A percentile compares a stretch with the other conserved stretches of the same genome.
phyloP scores from a whole-genome alignment of 2,888 invertebrate species.

The Strigamia maritima region DNA sequence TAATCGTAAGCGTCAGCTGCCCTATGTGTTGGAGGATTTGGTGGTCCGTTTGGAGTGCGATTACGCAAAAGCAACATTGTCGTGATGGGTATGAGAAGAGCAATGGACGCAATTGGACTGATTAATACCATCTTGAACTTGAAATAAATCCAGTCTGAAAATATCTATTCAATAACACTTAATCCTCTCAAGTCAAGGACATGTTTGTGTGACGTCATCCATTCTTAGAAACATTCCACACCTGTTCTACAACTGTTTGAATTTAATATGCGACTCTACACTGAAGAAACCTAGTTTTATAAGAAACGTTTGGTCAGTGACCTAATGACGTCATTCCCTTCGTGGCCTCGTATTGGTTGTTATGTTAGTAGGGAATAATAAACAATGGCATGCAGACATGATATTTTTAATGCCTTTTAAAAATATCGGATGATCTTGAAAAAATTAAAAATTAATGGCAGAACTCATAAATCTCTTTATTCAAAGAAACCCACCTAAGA shows the following conservation, averaged over 20 bases:
- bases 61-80: constrained; percentile 21
- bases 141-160: neutral
- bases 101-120: constrained; percentile 31
- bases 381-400: neutral
- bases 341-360: neutral
- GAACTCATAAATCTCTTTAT: no score
- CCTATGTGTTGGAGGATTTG: neutral
- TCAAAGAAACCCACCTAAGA: no score
- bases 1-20: constrained; percentile 34
- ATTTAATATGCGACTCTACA: neutral
- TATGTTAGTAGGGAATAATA: neutral
- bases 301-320: constrained; percentile 1
- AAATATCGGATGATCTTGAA: no score
- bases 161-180: neutral
- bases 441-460: no score
- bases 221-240: neutral
- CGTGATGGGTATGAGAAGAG: constrained; percentile 29
- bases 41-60: neutral
- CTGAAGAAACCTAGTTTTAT: constrained; percentile 5
- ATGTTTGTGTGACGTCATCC: neutral
- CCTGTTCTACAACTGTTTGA: neutral
- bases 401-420: neutral
- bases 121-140: neutral
- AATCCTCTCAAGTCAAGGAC: constrained; percentile 6
- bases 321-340: neutral